Base-by-base conservation (phyloP, 2,888 invertebrate genomes). In the Aleiodes alternator region DNA sequence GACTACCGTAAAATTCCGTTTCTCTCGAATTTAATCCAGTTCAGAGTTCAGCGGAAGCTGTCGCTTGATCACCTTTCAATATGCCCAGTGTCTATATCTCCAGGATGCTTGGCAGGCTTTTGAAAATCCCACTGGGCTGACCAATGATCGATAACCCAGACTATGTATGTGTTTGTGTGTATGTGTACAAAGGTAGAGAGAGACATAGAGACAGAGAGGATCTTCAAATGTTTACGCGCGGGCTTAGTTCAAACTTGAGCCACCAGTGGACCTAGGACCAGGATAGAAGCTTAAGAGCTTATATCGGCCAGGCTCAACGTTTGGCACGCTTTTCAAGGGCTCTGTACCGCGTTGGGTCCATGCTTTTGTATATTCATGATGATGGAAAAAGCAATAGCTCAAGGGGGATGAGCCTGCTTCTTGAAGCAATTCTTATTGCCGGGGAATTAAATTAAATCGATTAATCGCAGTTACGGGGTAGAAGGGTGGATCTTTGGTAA, bases 211-310 rank as follows among this genome's bases (percentile, higher is more conserved):
- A 23, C 23, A 23, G 38, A 29, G 8, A 43, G 34, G 55, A 71
- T 55, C 64, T 51, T 61, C 69, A 48, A 76, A 73, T 51, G 75
- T 73, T 79, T 75, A 70, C 72, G 69, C 59, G 70, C 31, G 77
- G 59, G 72, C 57, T 79, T 72, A 77, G 64, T 50, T 55, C 71
- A 64, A 71, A 71, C 70, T 75, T 75, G 55, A 75, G 71, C 75
- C 59, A 51, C 75, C 64, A 57, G 75, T 55, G 64, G 23, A 56
- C 56, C 51, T 9, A 48, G 34, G 50, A 50, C 38, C 61, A 50
- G 5, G 43, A 43, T 14, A 43, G 14, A 16, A 59, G 73, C 66
- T 66, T 55, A 71, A 75, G 64, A 57, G 75, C 75, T 75, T 75
- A 71, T 75, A 71, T 75, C 75, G 75, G 71, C 71, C 71, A 16